phyloP scores from a whole-genome alignment of 2,888 invertebrate genomes.

The Mythimna vitellina region DNA sequence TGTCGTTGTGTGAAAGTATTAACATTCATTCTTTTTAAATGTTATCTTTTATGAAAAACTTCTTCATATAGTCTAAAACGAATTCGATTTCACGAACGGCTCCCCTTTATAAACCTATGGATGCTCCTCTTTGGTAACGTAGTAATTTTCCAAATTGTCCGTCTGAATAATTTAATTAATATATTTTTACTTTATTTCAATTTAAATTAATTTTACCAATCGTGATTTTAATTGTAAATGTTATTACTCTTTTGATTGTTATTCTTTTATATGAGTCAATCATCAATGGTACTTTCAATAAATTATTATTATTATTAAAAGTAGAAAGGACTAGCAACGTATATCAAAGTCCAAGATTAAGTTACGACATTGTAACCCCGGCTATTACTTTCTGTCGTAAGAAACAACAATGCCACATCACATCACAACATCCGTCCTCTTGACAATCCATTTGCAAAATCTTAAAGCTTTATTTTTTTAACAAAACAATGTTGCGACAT shows the following conservation, averaged over 20 bases:
- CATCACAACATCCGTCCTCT: slow-evolving; percentile 55
- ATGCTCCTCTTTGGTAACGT: not conserved
- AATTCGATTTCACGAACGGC: too few species aligned
- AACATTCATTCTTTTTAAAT: not conserved
- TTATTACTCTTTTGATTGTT: too few species aligned
- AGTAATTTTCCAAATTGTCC: not conserved
- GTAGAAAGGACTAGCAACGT: not conserved
- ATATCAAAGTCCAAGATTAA: not conserved
- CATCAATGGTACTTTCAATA: too few species aligned
- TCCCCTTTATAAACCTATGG: too few species aligned
- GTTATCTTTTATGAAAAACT: too few species aligned
- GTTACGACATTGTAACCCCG: slow-evolving; percentile 55
- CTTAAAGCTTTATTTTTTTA: slow-evolving; percentile 57
- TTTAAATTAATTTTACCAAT: too few species aligned
- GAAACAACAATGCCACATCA: slow-evolving; percentile 54
- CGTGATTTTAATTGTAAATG: too few species aligned
- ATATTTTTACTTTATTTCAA: too few species aligned
- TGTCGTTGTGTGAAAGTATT: not conserved
- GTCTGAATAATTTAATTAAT: not conserved
- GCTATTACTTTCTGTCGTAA: slow-evolving; percentile 49
- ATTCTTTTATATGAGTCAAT: too few species aligned
- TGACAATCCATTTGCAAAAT: slow-evolving; percentile 65
- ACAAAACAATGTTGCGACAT: slow-evolving; percentile 64
- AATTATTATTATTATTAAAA: not conserved
- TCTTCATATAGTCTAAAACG: too few species aligned